Conservation (phyloP, 2,888 invertebrate genomes). For the Drosophila neonasuta region DNA sequence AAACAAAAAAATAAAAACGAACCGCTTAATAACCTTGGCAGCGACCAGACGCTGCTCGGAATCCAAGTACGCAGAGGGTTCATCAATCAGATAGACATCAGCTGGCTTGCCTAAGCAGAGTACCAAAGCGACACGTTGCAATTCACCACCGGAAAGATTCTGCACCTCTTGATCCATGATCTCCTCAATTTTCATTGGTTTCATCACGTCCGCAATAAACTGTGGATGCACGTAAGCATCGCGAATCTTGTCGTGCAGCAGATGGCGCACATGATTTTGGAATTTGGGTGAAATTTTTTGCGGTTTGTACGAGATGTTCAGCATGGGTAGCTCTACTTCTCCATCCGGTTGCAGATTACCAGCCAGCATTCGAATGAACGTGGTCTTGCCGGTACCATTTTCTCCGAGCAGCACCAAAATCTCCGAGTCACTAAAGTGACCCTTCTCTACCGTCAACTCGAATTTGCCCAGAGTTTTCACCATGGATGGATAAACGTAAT, state of each 20-base stretch:
- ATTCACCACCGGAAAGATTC: constrained; percentile 99
- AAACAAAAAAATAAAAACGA: not conserved
- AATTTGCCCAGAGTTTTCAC: constrained; percentile 90
- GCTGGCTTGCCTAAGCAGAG: constrained; percentile 99
- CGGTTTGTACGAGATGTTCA: constrained; percentile 99
- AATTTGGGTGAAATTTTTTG: constrained; percentile 99
- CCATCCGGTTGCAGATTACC: constrained; percentile 96
- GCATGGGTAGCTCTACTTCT: constrained; percentile 86
- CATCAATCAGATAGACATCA: constrained; percentile 99
- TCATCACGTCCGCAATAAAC: constrained; percentile 99
- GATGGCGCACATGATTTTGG: constrained; percentile 94
- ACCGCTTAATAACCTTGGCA: constrained; percentile 99
- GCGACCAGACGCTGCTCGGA: constrained; percentile 99
- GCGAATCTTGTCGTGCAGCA: constrained; percentile 97
- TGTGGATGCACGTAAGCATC: constrained; percentile 99
- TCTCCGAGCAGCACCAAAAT: constrained; percentile 98
- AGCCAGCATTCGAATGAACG: constrained; percentile 98
- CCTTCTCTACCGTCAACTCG: constrained; percentile 89
- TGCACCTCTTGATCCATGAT: constrained; percentile 99
- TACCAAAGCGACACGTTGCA: constrained; percentile 98
- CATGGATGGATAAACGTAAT: constrained; percentile 98
- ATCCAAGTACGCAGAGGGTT: constrained; percentile 99
- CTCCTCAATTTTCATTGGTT: constrained; percentile 97
- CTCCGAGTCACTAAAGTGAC: constrained; percentile 99
- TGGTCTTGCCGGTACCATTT: constrained; percentile 99